These are phyloP conservation scores for Ditylenchus weischeri DNA, from an alignment of 2,888 invertebrate genomes.

Conservation along the genomic window DNA sequence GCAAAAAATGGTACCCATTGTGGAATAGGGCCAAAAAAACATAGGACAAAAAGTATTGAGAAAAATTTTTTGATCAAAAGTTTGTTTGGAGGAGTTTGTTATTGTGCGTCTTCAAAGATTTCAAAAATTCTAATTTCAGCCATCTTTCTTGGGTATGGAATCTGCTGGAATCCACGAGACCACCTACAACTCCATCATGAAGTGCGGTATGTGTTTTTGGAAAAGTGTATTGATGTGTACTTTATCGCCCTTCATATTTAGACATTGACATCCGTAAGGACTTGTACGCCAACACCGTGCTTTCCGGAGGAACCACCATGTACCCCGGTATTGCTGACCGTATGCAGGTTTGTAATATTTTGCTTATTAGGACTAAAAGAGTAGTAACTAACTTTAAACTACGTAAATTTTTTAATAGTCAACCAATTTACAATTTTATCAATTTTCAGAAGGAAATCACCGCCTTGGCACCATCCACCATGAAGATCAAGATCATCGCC, in stretches of 20 bases:
- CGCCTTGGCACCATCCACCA: constrained; percentile 44
- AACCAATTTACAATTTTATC: no score
- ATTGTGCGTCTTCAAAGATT: no score
- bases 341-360: constrained; percentile 68
- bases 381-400: no score
- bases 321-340: constrained; percentile 94
- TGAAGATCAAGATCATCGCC: constrained; percentile 54
- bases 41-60: no score
- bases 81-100: no score
- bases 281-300: constrained; percentile 58
- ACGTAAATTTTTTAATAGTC: no score
- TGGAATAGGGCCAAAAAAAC: no score
- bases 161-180: constrained; percentile 61
- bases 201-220: constrained; percentile 69
- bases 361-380: background rate
- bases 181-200: constrained; percentile 86
- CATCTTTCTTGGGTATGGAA: constrained; percentile 73
- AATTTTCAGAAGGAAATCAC: constrained; percentile 42
- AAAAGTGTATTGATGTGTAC: no score
- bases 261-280: constrained; percentile 71
- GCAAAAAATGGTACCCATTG: no score
- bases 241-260: no score
- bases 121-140: constrained; percentile 65
- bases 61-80: no score
- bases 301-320: constrained; percentile 70